A percentile compares a stretch with the other conserved stretches of the same genome.
phyloP scores from a whole-genome alignment of 2,797 vertebrate species.

The Siniperca scherzeri region DNA sequence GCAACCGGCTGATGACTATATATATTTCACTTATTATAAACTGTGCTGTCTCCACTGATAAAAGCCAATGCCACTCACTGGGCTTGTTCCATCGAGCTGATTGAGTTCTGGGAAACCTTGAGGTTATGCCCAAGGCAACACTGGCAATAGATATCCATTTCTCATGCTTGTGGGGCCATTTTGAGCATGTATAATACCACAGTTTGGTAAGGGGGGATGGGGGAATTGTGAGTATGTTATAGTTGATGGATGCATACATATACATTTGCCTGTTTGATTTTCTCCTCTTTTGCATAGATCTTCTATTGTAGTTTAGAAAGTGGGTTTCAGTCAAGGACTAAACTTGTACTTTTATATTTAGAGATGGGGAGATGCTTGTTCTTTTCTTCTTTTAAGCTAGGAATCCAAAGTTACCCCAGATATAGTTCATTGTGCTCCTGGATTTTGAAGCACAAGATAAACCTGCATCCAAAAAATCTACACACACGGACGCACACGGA shows the following conservation, averaged over 20 bases:
- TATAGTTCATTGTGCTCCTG: not conserved
- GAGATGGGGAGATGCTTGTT: not conserved
- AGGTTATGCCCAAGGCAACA: constrained; percentile 46
- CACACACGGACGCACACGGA: not conserved
- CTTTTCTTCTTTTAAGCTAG: not conserved
- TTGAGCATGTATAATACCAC: constrained; percentile 16
- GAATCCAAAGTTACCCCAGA: not conserved
- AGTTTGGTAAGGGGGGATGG: not conserved
- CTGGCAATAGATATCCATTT: constrained; percentile 21
- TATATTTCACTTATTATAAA: constrained; percentile 55
- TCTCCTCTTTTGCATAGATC: not conserved
- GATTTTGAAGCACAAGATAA: not conserved
- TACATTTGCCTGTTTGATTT: not conserved
- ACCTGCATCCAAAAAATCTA: not conserved
- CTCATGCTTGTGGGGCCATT: constrained; percentile 33
- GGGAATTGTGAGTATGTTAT: not conserved
- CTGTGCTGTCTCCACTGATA: constrained; percentile 43
- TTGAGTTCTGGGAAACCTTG: constrained; percentile 63
- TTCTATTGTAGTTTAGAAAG: not conserved
- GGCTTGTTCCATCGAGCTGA: constrained; percentile 55
- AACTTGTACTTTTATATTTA: not conserved
- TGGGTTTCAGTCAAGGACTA: not conserved
- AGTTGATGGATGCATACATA: constrained; percentile 2
- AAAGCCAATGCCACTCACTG: constrained; percentile 36
- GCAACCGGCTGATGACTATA: constrained; percentile 33